Conservation (phyloP, 2,797 vertebrate species). For the Corythornis leucogaster region DNA sequence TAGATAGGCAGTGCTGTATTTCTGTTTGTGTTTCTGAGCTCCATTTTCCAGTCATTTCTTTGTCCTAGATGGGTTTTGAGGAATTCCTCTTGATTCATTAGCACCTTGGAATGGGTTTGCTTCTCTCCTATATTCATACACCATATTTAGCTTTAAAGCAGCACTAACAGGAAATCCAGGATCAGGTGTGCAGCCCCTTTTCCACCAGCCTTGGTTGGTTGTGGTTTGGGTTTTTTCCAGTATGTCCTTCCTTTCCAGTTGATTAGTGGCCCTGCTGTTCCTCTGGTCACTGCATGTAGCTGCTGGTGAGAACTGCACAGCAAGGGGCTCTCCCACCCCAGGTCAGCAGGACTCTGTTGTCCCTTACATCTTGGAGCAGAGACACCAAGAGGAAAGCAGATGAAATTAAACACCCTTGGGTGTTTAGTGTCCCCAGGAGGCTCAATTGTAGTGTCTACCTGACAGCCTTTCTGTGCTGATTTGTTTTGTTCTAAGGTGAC, state of each 20-base stretch:
- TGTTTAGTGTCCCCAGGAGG: neutral
- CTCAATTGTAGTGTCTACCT: neutral
- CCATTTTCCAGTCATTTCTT: neutral
- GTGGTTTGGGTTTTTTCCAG: neutral
- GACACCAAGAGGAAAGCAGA: neutral
- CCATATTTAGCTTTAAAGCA: neutral
- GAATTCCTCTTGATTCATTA: neutral
- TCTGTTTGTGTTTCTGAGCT: neutral
- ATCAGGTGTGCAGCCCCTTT: neutral
- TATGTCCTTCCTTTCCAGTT: neutral
- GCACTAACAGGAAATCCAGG: neutral
- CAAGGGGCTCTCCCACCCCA: neutral
- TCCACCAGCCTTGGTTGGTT: neutral
- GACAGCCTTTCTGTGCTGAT: neutral
- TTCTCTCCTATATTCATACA: neutral
- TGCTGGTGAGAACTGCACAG: conserved; percentile 9
- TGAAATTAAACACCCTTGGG: too few relatives aligned
- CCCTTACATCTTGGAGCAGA: neutral
- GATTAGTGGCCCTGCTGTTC: neutral
- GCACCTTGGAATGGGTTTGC: neutral
- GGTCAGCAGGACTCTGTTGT: neutral
- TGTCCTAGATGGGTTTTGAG: neutral
- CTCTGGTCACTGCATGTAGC: neutral
- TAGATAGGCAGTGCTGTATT: neutral
- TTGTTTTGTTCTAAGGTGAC: conserved; percentile 3